Evolutionary conservation across 2,888 invertebrate genomes (phyloP).

Genomic region (Scaptomyza polygonia): DNA sequence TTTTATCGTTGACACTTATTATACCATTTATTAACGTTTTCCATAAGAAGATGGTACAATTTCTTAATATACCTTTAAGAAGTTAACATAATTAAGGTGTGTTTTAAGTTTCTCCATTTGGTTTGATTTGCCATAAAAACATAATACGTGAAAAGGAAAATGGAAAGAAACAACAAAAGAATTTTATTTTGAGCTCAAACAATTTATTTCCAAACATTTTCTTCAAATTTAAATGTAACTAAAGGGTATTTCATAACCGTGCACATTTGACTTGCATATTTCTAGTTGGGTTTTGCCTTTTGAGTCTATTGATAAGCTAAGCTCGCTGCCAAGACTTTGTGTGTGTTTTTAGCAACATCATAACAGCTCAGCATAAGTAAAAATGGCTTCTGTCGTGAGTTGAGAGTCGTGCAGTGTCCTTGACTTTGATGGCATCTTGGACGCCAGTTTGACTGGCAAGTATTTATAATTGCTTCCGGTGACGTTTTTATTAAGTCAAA

Average conservation of each 20-base stretch:
- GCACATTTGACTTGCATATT: background rate
- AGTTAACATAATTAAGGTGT: no score
- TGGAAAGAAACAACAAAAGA: no score
- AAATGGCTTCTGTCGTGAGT: constrained; percentile 30
- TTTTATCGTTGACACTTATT: constrained; percentile 24
- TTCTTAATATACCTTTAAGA: no score
- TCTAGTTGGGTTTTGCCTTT: constrained; percentile 6
- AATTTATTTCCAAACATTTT: no score
- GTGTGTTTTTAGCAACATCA: constrained; percentile 30
- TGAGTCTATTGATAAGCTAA: constrained; percentile 38
- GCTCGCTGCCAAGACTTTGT: constrained; percentile 12
- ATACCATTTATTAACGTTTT: background rate
- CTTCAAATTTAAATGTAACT: no score
- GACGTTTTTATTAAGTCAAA: constrained; percentile 35
- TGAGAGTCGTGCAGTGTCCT: constrained; percentile 41
- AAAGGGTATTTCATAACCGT: background rate
- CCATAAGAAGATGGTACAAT: background rate
- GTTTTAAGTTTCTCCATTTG: no score
- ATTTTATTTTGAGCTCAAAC: no score
- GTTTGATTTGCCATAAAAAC: no score
- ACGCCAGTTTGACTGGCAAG: constrained; percentile 24
- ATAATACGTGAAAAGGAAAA: no score
- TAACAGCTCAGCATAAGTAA: constrained; percentile 45
- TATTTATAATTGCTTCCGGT: constrained; percentile 61
- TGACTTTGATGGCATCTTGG: constrained; percentile 45